phyloP scores from a whole-genome alignment of 2,797 vertebrate species.

The Chiroxiphia lanceolata region DNA sequence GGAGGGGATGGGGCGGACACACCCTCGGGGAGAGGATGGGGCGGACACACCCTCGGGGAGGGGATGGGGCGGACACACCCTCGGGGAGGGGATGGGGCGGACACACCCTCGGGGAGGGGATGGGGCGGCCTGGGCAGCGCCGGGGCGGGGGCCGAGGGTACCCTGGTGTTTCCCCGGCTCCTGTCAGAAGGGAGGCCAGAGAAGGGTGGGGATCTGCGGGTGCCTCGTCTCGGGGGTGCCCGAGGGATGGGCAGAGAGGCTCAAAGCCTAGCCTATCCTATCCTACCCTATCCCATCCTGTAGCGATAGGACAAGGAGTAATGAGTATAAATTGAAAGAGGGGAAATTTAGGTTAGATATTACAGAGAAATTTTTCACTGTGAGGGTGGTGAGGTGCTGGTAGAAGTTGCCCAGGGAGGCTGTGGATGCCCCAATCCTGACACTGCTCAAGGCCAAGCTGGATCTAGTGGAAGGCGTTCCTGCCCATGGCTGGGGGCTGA shows the following conservation, averaged over 20 bases:
- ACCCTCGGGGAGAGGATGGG: neutral
- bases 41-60: no score
- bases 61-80: no score
- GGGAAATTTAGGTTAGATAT: neutral
- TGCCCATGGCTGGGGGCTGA: neutral
- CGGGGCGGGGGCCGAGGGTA: accelerated
- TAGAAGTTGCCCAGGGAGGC: neutral
- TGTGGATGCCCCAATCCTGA: neutral
- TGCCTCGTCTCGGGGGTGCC: neutral
- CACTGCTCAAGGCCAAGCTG: neutral
- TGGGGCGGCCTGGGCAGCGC: neutral
- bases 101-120: no score
- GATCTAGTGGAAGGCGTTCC: neutral
- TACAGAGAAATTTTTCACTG: neutral
- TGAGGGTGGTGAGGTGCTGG: neutral
- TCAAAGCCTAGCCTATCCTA: neutral
- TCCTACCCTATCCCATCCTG: no score
- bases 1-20: neutral
- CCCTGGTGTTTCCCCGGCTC: no score
- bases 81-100: neutral
- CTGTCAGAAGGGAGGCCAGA: no score
- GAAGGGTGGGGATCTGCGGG: accelerated
- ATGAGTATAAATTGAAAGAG: neutral
- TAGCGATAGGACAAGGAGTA: neutral
- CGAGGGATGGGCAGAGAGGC: accelerated